phyloP scores from a whole-genome alignment of 1,140 invertebrate species.

The Trigoniulus corallinus region DNA sequence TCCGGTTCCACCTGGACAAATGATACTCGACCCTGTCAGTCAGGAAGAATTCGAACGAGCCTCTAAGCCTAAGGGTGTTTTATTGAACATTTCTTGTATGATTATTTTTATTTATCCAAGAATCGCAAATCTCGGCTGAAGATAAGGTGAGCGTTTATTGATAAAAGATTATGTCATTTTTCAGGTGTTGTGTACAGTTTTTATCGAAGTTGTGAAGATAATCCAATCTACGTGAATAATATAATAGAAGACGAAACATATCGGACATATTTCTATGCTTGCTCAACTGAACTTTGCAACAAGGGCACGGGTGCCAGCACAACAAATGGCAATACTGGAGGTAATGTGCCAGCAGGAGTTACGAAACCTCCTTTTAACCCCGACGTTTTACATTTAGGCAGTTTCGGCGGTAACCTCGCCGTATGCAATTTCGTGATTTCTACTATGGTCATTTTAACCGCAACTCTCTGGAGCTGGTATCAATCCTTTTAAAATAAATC shows the following conservation, averaged over 20 bases:
- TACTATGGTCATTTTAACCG: neutral
- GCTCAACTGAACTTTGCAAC: neutral
- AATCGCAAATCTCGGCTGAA: too few relatives aligned
- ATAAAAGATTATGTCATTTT: too few relatives aligned
- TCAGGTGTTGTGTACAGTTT: neutral
- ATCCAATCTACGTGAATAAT: neutral
- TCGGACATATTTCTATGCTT: neutral
- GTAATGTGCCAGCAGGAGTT: neutral
- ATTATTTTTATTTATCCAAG: too few relatives aligned
- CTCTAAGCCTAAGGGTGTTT: too few relatives aligned
- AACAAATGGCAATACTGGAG: neutral
- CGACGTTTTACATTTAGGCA: neutral
- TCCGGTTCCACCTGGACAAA: too few relatives aligned
- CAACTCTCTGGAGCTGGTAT: neutral
- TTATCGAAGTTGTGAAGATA: slow-evolving; percentile 1
- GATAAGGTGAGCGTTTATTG: too few relatives aligned
- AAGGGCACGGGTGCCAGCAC: neutral
- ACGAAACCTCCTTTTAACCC: neutral
- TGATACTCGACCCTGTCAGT: too few relatives aligned
- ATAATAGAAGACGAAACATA: neutral
- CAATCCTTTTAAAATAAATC: too few relatives aligned
- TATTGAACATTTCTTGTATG: too few relatives aligned
- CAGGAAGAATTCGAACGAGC: too few relatives aligned
- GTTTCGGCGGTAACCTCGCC: neutral
- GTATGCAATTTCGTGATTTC: neutral